Percentiles rank a stretch among this genome's conserved stretches.
Conservation (phyloP, 2,888 invertebrate species). For the Phaedon cochleariae region DNA sequence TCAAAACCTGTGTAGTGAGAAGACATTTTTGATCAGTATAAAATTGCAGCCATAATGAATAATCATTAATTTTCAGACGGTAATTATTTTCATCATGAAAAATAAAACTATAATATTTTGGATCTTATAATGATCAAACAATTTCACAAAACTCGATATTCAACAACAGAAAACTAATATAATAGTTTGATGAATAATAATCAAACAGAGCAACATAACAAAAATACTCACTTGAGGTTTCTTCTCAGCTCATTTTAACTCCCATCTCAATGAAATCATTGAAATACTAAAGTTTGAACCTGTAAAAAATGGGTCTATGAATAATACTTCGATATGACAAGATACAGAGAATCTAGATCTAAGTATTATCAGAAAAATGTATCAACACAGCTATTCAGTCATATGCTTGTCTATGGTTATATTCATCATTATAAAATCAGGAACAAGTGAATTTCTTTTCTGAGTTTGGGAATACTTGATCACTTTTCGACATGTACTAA, state of each 20-base stretch:
- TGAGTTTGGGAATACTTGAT: too few relatives aligned
- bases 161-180: too few relatives aligned
- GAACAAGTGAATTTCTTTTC: too few relatives aligned
- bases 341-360: too few relatives aligned
- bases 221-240: neutral
- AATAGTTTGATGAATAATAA: too few relatives aligned
- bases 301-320: neutral
- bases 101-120: neutral
- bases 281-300: too few relatives aligned
- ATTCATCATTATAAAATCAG: slow-evolving; percentile 19
- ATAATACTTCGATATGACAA: neutral
- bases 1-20: neutral
- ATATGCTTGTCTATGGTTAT: slow-evolving; percentile 32
- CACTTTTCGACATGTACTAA: too few relatives aligned
- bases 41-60: slow-evolving; percentile 40
- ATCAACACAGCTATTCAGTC: slow-evolving; percentile 32
- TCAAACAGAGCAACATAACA: too few relatives aligned
- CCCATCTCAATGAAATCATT: too few relatives aligned
- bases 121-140: too few relatives aligned
- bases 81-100: slow-evolving; percentile 42
- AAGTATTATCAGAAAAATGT: slow-evolving; percentile 22
- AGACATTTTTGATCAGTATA: neutral
- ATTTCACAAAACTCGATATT: too few relatives aligned
- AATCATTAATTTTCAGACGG: slow-evolving; percentile 43
- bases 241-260: too few relatives aligned